Conservation (phyloP, 2,888 invertebrate species). For the Scelioninae gen. 1 region DNA sequence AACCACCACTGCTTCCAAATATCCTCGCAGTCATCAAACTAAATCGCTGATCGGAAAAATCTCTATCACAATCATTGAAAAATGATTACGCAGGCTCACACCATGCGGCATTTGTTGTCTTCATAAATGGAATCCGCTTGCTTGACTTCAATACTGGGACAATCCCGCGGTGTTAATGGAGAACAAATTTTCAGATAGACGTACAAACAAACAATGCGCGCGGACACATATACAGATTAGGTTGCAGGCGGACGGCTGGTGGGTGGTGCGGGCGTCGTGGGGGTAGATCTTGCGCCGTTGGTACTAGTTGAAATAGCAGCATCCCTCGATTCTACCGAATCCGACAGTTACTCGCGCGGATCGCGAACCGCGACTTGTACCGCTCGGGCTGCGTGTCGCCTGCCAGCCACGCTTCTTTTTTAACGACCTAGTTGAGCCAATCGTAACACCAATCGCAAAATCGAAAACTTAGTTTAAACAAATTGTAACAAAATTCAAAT, state of each 20-base stretch:
- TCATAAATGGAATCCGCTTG: conserved; percentile 14
- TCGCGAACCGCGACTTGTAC: conserved; percentile 78
- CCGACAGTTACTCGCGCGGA: conserved; percentile 83
- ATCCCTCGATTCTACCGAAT: conserved; percentile 79
- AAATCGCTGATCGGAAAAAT: too few relatives aligned
- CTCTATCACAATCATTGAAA: not conserved
- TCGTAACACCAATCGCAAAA: too few relatives aligned
- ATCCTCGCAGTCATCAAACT: too few relatives aligned
- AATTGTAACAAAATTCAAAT: too few relatives aligned
- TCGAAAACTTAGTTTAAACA: too few relatives aligned
- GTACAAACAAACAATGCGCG: conserved; percentile 55
- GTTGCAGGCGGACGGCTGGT: conserved; percentile 29
- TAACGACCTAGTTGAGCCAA: too few relatives aligned
- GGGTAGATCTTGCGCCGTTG: conserved; percentile 83
- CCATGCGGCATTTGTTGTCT: not conserved
- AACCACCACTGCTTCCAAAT: too few relatives aligned
- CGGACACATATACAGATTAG: conserved; percentile 59
- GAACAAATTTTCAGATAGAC: conserved; percentile 61
- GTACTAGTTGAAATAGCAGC: conserved; percentile 80
- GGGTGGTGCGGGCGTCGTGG: conserved; percentile 71
- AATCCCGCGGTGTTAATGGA: conserved; percentile 63
- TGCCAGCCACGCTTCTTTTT: conserved; percentile 71
- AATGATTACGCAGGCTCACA: not conserved
- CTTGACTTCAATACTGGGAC: conserved; percentile 41
- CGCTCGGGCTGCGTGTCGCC: too few relatives aligned